phyloP scores from a whole-genome alignment of 92 coral and sea anemone species.

The Chrysogorgia sp. region DNA sequence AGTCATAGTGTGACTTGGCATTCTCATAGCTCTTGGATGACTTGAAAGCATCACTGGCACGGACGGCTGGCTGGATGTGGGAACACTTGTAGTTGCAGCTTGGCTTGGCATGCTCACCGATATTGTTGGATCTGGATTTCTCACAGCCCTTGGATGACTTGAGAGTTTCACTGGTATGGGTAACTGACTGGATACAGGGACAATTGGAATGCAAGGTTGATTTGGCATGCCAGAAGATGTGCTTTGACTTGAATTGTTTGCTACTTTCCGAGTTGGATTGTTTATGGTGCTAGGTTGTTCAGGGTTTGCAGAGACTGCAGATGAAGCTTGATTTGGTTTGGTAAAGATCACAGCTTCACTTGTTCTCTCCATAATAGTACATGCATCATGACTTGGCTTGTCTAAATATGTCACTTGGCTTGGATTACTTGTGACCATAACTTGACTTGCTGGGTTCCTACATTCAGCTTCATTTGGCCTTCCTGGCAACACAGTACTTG shows the following conservation, averaged over 20 bases:
- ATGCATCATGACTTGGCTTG: no score
- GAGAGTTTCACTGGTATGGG: not conserved
- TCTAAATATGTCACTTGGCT: no score
- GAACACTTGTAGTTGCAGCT: not conserved
- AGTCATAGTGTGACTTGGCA: no score
- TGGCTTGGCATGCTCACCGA: not conserved
- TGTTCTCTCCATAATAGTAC: no score
- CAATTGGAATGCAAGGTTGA: not conserved
- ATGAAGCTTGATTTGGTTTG: no score
- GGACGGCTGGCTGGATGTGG: no score
- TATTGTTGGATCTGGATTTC: not conserved
- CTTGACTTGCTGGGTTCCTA: not conserved
- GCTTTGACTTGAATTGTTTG: conserved; percentile 4
- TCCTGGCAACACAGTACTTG: not conserved
- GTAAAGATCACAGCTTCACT: no score
- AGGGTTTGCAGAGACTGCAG: not conserved
- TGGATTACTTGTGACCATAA: not conserved
- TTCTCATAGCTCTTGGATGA: no score
- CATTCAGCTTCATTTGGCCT: not conserved
- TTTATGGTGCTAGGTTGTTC: not conserved
- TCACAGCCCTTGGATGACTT: not conserved
- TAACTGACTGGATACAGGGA: not conserved
- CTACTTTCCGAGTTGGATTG: conserved; percentile 6
- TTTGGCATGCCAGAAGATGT: not conserved
- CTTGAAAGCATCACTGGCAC: no score